These are phyloP conservation scores for Timandra comae DNA, from an alignment of 2,888 invertebrate genomes.

Conservation along the genomic window DNA sequence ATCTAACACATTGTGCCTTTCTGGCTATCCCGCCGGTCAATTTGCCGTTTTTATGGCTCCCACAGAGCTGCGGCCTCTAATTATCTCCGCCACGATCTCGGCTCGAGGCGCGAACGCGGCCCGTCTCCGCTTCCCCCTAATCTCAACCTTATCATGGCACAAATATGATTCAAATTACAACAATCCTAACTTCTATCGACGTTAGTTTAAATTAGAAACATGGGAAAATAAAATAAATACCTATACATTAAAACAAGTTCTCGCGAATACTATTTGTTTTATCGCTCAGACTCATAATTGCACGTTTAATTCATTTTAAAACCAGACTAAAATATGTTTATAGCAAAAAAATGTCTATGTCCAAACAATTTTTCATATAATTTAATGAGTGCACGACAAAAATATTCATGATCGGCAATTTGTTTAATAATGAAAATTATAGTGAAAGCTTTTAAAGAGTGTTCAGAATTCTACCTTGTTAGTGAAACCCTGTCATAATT, in stretches of 20 bases:
- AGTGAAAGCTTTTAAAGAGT: conserved; percentile 32
- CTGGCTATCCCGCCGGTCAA: conserved; percentile 77
- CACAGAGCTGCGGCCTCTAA: conserved; percentile 74
- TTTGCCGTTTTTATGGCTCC: conserved; percentile 77
- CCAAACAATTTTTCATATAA: too few species aligned
- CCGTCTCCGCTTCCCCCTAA: conserved; percentile 9
- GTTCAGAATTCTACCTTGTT: conserved; percentile 47
- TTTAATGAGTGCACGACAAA: conserved; percentile 9
- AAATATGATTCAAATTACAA: conserved; percentile 28
- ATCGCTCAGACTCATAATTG: conserved; percentile 49
- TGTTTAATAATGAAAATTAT: conserved; percentile 28
- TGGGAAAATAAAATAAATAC: conserved; percentile 60
- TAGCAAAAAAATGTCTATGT: too few species aligned
- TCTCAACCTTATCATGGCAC: conserved; percentile 23
- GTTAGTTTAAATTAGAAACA: conserved; percentile 51
- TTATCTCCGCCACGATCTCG: conserved; percentile 72
- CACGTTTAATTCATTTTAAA: conserved; percentile 44
- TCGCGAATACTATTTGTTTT: conserved; percentile 73
- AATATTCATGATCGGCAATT: conserved; percentile 17
- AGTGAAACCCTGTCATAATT: conserved; percentile 49
- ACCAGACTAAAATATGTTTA: conserved; percentile 25
- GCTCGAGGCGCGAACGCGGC: conserved; percentile 55
- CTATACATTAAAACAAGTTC: conserved; percentile 54
- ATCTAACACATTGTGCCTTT: conserved; percentile 78
- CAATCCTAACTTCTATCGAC: conserved; percentile 5